Base-by-base conservation (phyloP, 2,888 invertebrate genomes). In the Apamea monoglypha region DNA sequence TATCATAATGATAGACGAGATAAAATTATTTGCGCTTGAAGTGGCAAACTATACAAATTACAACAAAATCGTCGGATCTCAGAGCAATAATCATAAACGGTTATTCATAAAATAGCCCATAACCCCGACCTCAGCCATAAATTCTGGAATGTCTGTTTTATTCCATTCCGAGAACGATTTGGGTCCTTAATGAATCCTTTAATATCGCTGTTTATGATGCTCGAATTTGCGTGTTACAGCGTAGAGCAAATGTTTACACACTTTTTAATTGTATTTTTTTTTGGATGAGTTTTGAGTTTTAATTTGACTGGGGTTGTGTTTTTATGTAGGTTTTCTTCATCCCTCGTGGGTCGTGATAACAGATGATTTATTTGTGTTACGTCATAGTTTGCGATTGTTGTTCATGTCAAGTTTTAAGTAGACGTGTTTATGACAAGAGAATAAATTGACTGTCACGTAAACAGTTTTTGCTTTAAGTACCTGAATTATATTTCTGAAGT, bases 151-250 rank as follows among this genome's bases (percentile, higher is more conserved):
- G 90, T 86, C 89, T 88, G 88, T 91, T 92, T 93, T 93, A 92
- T 92, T 90, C 88, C 89, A 87, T 85, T 82, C 85, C 88, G 75
- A 76, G 81, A 88, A 88, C 90, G 85, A 89, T 93, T 90, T 85
- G 88, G 88, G 84, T 59, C 87, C 81, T 89, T 90, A 90, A 91
- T 92, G 91, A 92, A 91, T 90, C 87, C 86, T 85, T 83, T 92
- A 92, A 93, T 93, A 91, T 88, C 88, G 88, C 89, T 92, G 91
- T 93, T 93, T 93, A 92, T 89, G 85, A 80, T 87, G 66, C 83
- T 88, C 83, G 87, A 90, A 86, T 91, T 91, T 92, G 87, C 80
- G 85, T 71, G 76, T 86, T 88, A 77, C 81, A 84, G 80, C 77
- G 83, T 82, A 79, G 74, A 85, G 44, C 50, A 67, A 74, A 81